These are phyloP conservation scores for Etheostoma perlongum DNA, from an alignment of 2,797 vertebrate genomes.

Conservation along the genomic window DNA sequence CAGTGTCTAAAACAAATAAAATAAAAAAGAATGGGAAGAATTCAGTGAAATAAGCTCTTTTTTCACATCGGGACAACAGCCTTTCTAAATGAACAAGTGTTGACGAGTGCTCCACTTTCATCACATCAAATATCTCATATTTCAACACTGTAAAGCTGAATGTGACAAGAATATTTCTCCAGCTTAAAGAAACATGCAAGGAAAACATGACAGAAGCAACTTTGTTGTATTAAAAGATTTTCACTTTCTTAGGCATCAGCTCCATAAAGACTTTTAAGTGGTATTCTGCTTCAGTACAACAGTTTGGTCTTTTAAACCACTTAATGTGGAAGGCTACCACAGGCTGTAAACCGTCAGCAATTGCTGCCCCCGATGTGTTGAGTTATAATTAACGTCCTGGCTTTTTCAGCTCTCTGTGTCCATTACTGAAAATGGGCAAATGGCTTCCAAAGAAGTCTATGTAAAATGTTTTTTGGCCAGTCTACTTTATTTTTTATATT, in stretches of 20 bases:
- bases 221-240: conserved; percentile 19
- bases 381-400: conserved; percentile 48
- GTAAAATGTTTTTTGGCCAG: conserved; percentile 30
- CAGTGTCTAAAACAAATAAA: conserved; percentile 14
- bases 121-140: conserved; percentile 33
- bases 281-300: conserved; percentile 2
- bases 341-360: conserved; percentile 40
- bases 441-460: conserved; percentile 30
- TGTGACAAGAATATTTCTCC: conserved; percentile 17
- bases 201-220: conserved; percentile 29
- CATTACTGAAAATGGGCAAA: conserved; percentile 59
- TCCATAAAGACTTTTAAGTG: background rate
- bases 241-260: background rate
- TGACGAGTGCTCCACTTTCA: conserved; percentile 5
- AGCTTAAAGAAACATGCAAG: background rate
- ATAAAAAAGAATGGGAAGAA: conserved; percentile 9
- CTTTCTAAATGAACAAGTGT: conserved; percentile 31
- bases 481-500: conserved; percentile 22
- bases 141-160: conserved; percentile 8
- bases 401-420: conserved; percentile 8
- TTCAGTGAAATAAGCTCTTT: conserved; percentile 18
- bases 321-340: conserved; percentile 35
- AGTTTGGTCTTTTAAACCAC: conserved; percentile 45
- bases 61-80: conserved; percentile 1
- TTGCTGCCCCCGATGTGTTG: conserved; percentile 26